Percentiles rank a stretch among this genome's conserved stretches.
Conservation (phyloP, 2,113 vertebrate genomes). For the Myotis davidii region DNA sequence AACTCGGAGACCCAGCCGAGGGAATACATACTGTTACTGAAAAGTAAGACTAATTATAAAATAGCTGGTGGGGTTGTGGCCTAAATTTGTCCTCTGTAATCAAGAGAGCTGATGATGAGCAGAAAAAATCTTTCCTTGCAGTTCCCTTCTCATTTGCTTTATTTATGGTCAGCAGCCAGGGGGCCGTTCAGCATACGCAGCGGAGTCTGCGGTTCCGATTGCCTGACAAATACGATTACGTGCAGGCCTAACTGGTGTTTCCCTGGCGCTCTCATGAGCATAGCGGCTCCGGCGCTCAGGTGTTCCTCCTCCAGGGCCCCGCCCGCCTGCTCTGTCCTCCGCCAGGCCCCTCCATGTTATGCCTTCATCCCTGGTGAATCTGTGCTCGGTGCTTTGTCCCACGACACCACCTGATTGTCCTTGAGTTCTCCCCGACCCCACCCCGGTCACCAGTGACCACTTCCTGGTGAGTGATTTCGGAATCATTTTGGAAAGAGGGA, state of each 20-base stretch:
- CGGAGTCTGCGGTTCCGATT: background rate
- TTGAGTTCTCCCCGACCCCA: background rate
- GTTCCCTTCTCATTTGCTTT: conserved; percentile 23
- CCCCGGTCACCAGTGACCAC: background rate
- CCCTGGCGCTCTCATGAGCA: background rate
- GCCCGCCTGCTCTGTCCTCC: background rate
- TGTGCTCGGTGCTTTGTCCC: background rate
- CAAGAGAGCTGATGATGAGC: background rate
- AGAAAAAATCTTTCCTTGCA: background rate
- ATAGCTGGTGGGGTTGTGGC: too few relatives aligned
- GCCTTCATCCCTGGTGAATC: background rate
- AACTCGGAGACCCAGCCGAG: background rate
- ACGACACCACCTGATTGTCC: background rate
- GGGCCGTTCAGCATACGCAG: background rate
- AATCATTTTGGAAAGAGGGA: background rate
- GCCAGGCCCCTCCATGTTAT: background rate
- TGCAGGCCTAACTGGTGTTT: background rate
- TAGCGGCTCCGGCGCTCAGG: rapidly evolving
- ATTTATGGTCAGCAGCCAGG: conserved; percentile 34
- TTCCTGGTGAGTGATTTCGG: background rate
- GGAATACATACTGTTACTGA: background rate
- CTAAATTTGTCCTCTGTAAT: background rate
- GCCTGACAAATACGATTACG: conserved; percentile 8
- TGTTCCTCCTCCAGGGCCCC: background rate
- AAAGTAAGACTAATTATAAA: background rate